phyloP scores from a whole-genome alignment of 2,113 vertebrate species.

The Vidua chalybeata region DNA sequence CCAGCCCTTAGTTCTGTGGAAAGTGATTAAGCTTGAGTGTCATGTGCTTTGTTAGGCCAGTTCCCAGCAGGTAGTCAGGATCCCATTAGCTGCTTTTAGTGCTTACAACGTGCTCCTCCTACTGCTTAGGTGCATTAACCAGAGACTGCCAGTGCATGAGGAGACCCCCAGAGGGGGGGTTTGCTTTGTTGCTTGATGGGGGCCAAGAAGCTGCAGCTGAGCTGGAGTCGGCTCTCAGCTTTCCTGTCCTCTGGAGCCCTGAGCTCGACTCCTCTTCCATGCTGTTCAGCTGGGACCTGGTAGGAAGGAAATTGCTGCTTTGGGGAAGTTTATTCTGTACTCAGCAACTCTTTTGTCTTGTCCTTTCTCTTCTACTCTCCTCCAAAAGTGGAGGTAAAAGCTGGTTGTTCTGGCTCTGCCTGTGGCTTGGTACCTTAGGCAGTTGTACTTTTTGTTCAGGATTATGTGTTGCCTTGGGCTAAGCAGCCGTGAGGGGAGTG shows the following conservation, averaged over 20 bases:
- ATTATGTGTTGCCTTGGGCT: neutral
- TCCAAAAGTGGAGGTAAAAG: neutral
- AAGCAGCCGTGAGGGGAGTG: neutral
- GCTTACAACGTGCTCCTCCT: neutral
- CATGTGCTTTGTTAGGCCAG: neutral
- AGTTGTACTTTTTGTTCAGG: neutral
- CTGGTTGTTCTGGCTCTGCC: neutral
- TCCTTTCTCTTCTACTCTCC: neutral
- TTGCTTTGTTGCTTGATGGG: neutral
- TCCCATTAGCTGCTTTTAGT: neutral
- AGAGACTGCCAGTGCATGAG: neutral
- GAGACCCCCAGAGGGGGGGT: neutral
- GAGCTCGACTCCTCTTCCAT: neutral
- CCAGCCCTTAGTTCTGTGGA: neutral
- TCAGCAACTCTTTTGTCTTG: neutral
- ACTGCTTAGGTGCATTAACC: neutral
- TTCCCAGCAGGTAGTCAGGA: neutral
- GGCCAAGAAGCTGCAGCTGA: neutral
- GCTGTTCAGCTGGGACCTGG: neutral
- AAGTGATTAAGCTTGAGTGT: neutral
- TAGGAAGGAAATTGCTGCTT: neutral
- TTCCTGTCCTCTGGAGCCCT: neutral
- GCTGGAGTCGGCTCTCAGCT: rapidly evolving
- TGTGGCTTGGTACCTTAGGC: neutral
- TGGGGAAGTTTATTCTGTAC: neutral